Evolutionary conservation across 2,888 invertebrate genomes (phyloP), one percentile per base, ranked within the genome.

Genomic region (Chydorus sphaericus): DNA sequence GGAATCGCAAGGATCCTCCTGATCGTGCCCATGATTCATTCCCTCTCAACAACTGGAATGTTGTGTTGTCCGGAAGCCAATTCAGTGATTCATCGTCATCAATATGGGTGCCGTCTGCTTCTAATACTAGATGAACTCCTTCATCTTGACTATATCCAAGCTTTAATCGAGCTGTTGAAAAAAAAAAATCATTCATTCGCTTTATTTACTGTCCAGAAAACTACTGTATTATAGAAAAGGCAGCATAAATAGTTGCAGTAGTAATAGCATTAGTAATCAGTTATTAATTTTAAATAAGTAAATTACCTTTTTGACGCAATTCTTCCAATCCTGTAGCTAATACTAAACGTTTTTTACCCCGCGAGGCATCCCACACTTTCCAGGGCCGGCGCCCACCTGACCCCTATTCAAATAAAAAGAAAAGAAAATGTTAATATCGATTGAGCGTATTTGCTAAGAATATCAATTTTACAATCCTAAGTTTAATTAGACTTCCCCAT

Each of bases 81-180:
- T 89, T 82, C 79, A 93, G 93, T 75, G 92, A 93, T 69, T 91
- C 91, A 65, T 90, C 89, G 81, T 93, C 92, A 70, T 93, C 92
- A 53, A 93, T 88, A 75, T 93, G 91, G 62, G 93, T 93, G 66
- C 94, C 94, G 82, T 93, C 94, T 67, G 85, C 83, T 76, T 93
- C 93, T 64, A 93, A 76, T 69, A 93, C 92, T 71, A 93, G 78
- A 66, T 87, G 81, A 16, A 62, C 60, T 18, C 51, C 37, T 68
- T 90, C 87, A 67, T 82, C 84, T 77, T 90, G 90, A 71, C 82
- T 80, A 70, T 91, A 83, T 66, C 85, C 84, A 68, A 91, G 77
- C 75, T 91, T 91, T 75, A 90, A 90, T 70, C 89, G 86, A 63
- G 89, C 90, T 83, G 67, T 59, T 63, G n/a, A n/a, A n/a, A n/a